phyloP scores from a whole-genome alignment of 2,113 vertebrate genomes.

The Serilophus lunatus region DNA sequence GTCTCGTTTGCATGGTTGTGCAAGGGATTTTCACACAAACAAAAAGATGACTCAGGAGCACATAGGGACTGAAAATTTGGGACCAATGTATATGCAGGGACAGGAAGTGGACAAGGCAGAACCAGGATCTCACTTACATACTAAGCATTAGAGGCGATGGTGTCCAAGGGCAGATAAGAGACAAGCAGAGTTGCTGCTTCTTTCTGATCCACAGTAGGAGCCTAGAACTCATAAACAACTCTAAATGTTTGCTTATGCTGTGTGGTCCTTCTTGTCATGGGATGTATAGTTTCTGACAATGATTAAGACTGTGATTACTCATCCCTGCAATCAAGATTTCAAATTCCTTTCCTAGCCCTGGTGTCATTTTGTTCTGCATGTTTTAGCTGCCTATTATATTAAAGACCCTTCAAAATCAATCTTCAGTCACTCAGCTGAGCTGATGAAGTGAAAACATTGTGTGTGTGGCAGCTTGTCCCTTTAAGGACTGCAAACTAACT shows the following conservation, averaged over 20 bases:
- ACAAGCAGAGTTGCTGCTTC: neutral
- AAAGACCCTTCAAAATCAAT: neutral
- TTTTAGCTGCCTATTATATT: neutral
- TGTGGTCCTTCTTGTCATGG: neutral
- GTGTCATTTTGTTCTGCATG: neutral
- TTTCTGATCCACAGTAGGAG: neutral
- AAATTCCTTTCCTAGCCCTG: neutral
- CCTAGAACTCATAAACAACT: neutral
- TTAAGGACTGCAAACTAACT: neutral
- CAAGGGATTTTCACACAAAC: neutral
- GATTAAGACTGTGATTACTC: neutral
- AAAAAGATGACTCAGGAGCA: neutral
- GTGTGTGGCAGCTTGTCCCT: neutral
- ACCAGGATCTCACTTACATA: fast-evolving
- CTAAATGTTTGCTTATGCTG: neutral
- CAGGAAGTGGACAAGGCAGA: neutral
- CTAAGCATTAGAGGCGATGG: neutral
- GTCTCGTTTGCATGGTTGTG: neutral
- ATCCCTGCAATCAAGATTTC: neutral
- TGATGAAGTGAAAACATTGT: neutral
- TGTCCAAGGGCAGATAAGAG: neutral
- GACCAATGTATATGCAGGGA: neutral
- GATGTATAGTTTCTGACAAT: neutral
- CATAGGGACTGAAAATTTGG: neutral
- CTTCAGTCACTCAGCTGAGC: neutral